Evolutionary conservation across 1,140 invertebrate species (phyloP).

Genomic region (Aphis craccivora): DNA sequence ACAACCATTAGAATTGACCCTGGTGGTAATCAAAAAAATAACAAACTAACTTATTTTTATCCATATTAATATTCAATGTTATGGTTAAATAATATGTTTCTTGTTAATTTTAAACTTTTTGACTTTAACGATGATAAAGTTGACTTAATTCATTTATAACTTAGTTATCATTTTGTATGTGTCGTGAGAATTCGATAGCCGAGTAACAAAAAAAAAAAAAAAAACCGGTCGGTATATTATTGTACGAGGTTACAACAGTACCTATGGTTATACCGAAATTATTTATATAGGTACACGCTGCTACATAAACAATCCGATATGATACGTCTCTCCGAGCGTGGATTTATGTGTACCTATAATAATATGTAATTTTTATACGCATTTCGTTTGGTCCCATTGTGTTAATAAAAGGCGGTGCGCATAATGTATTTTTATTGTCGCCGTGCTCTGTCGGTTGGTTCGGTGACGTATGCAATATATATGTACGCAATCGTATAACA

Average conservation of each 20-base stretch:
- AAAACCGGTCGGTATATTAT: neutral
- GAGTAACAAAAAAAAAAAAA: neutral
- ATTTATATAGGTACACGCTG: neutral
- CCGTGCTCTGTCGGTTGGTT: neutral
- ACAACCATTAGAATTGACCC: neutral
- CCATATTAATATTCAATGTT: neutral
- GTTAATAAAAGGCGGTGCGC: neutral
- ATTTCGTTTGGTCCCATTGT: neutral
- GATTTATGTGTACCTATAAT: neutral
- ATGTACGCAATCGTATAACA: neutral
- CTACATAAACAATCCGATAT: conserved; percentile 1
- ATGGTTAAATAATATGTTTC: neutral
- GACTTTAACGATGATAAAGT: too few relatives aligned
- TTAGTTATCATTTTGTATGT: neutral
- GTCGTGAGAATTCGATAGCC: neutral
- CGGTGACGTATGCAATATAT: neutral
- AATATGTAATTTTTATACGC: neutral
- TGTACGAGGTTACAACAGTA: neutral
- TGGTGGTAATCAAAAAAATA: neutral
- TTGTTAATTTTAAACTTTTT: too few relatives aligned
- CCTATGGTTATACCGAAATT: neutral
- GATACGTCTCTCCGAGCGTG: neutral
- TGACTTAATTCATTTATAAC: neutral
- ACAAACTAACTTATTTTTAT: neutral
- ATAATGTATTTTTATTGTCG: neutral